phyloP scores from a whole-genome alignment of 2,113 vertebrate species.

The Triplophysa siluroides region DNA sequence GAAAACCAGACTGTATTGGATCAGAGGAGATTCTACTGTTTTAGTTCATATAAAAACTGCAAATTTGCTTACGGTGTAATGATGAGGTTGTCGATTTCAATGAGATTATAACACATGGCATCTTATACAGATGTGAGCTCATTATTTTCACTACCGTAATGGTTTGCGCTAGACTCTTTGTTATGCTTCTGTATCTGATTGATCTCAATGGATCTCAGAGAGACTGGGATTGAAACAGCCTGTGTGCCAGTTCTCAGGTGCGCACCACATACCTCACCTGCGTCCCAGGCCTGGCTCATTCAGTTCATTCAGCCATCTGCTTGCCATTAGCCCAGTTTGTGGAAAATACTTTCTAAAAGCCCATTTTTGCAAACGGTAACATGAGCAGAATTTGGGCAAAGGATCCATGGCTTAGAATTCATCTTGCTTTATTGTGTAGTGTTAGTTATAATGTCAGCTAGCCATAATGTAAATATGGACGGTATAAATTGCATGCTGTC shows the following conservation, averaged over 20 bases:
- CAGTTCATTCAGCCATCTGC: slow-evolving; percentile 35
- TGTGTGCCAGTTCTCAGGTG: slow-evolving; percentile 54
- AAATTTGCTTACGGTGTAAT: no score
- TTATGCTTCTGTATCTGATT: neutral
- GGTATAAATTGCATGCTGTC: no score
- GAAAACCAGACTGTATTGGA: neutral
- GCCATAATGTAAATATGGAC: no score
- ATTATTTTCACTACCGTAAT: neutral
- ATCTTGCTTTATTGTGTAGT: neutral
- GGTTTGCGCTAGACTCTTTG: neutral
- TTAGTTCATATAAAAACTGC: no score
- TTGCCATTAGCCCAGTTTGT: neutral
- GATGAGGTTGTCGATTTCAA: no score
- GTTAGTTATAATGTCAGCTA: no score
- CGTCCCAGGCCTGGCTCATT: slow-evolving; percentile 26
- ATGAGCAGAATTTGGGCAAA: slow-evolving; percentile 8
- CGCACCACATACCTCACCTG: slow-evolving; percentile 58
- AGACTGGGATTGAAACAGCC: neutral
- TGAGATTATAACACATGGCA: neutral
- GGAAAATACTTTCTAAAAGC: neutral
- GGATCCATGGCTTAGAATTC: neutral
- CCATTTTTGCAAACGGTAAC: neutral
- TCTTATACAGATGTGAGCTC: neutral
- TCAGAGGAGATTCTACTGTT: neutral
- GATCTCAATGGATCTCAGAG: neutral